Percentiles rank a stretch among this genome's conserved stretches.
These are phyloP conservation scores for Ptilonorhynchus violaceus DNA, from an alignment of 2,113 vertebrate species.

Conservation along the genomic window DNA sequence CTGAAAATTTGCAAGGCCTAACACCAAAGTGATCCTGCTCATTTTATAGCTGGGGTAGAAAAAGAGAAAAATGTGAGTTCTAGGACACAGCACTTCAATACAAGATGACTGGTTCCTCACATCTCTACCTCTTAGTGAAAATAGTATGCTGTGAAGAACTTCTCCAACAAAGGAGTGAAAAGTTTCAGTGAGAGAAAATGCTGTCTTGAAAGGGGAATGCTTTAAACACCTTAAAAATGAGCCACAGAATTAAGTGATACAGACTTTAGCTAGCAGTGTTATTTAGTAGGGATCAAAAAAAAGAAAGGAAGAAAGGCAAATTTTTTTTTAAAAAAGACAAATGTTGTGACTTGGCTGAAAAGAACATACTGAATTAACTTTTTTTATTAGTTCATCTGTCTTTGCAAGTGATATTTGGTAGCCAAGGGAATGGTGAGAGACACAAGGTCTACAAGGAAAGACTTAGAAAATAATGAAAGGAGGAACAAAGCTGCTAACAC, in stretches of 20 bases:
- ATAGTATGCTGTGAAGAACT: not conserved
- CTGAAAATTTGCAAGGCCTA: not conserved
- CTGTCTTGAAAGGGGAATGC: not conserved
- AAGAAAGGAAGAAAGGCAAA: not conserved
- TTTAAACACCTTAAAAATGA: not conserved
- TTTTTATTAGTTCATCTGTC: not conserved
- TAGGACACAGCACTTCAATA: not conserved
- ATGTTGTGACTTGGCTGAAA: not conserved
- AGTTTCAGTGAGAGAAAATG: not conserved
- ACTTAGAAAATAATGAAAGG: not conserved
- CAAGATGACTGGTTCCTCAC: not conserved
- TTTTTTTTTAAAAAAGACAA: not conserved
- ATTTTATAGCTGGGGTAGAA: not conserved
- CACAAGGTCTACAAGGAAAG: not conserved
- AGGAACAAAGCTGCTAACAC: not conserved
- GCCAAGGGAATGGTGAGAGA: not conserved
- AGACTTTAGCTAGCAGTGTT: not conserved
- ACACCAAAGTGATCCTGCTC: not conserved
- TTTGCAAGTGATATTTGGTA: not conserved
- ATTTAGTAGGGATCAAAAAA: not conserved
- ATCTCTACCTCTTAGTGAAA: not conserved
- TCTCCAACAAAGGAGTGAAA: not conserved
- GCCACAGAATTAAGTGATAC: not conserved
- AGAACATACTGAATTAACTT: not conserved
- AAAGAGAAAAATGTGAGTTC: not conserved